phyloP scores from a whole-genome alignment of 2,113 vertebrate species.

The Protobothrops flavoviridis region DNA sequence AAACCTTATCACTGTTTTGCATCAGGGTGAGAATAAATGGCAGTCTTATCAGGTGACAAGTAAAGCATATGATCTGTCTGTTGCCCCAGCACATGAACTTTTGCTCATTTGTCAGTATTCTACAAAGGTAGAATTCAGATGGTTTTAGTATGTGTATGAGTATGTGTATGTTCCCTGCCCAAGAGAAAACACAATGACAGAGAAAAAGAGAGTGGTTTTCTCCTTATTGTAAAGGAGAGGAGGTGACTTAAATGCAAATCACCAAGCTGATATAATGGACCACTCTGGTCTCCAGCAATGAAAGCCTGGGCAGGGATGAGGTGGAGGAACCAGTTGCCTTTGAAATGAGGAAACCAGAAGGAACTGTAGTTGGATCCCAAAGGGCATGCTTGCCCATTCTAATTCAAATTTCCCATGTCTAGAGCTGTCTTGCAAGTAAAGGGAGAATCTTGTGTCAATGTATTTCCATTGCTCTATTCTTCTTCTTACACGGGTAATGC shows the following conservation, averaged over 20 bases:
- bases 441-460: conserved; percentile 56
- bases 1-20: conserved; percentile 63
- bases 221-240: not conserved
- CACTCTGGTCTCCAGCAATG: not conserved
- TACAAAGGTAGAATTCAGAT: conserved; percentile 69
- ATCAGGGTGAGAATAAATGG: conserved; percentile 69
- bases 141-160: conserved; percentile 36
- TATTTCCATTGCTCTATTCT: conserved; percentile 49
- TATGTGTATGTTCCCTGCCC: not conserved
- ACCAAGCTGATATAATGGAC: conserved; percentile 39
- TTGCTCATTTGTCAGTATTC: conserved; percentile 70
- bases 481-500: conserved; percentile 55
- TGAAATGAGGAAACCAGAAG: conserved; percentile 12
- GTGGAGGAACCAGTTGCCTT: conserved; percentile 11
- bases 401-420: conserved; percentile 16
- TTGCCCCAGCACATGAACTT: conserved; percentile 71
- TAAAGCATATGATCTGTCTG: conserved; percentile 74
- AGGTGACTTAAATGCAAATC: conserved; percentile 16
- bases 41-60: conserved; percentile 70
- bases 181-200: conserved; percentile 17
- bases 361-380: conserved; percentile 8
- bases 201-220: conserved; percentile 6
- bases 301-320: not conserved
- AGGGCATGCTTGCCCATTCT: conserved; percentile 25
- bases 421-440: conserved; percentile 36